A percentile compares a stretch with the other conserved stretches of the same genome.
These are phyloP conservation scores for Aporrectodea caliginosa DNA, from an alignment of 1,140 invertebrate genomes.

Conservation along the genomic window DNA sequence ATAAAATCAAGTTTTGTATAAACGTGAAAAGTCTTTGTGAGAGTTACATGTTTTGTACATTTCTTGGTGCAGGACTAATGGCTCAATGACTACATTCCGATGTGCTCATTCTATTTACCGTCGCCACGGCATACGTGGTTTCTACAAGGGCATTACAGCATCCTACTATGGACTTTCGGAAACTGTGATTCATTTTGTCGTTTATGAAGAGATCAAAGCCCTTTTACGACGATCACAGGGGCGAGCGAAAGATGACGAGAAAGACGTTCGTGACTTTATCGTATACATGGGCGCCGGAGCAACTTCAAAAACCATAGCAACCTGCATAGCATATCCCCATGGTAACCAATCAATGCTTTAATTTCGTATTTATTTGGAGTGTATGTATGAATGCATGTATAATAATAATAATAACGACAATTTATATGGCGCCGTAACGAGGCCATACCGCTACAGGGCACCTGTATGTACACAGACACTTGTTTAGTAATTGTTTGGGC, in stretches of 20 bases:
- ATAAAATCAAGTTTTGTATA: no score
- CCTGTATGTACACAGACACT: no score
- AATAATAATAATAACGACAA: no score
- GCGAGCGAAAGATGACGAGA: neutral
- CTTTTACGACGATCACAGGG: no score
- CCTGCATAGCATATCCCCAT: slow-evolving; percentile 92
- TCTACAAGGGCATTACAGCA: slow-evolving; percentile 97
- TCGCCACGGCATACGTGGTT: slow-evolving; percentile 75
- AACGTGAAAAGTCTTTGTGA: no score
- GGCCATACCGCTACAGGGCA: no score
- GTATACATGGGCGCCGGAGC: slow-evolving; percentile 92
- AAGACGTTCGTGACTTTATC: slow-evolving; percentile 71
- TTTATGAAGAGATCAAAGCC: slow-evolving; percentile 79
- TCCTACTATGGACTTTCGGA: slow-evolving; percentile 98
- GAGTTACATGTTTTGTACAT: no score
- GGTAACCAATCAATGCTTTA: slow-evolving; percentile 67
- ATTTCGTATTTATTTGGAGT: no score
- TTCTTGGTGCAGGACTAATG: no score
- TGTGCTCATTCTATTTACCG: slow-evolving; percentile 55
- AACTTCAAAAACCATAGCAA: slow-evolving; percentile 89
- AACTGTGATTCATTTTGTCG: slow-evolving; percentile 97
- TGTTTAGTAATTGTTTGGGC: no score
- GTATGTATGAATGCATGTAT: no score
- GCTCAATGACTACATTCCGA: slow-evolving; percentile 46
- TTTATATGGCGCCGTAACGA: no score